Conservation (phyloP, 2,113 vertebrate genomes). For the Spea multiplicata region DNA sequence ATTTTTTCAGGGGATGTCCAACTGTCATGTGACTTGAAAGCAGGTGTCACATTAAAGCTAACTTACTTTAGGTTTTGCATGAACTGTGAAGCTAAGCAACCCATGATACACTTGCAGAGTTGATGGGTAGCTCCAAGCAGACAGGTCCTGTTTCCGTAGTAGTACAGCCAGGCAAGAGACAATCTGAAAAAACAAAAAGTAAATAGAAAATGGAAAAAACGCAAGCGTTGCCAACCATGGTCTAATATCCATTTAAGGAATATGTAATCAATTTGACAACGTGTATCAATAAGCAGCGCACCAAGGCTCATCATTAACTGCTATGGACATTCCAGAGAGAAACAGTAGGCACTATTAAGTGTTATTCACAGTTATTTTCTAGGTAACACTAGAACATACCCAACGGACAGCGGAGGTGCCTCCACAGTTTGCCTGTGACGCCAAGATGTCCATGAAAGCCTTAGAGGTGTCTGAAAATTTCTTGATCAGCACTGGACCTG, state of each 20-base stretch:
- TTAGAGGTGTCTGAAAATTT: constrained; percentile 92
- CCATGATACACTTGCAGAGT: constrained; percentile 90
- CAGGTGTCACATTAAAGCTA: no score
- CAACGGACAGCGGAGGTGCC: constrained; percentile 80
- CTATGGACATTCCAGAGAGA: no score
- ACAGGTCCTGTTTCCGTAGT: constrained; percentile 83
- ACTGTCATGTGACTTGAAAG: no score
- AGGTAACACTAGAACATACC: constrained; percentile 67
- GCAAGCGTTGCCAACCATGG: no score
- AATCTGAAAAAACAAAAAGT: constrained; percentile 62
- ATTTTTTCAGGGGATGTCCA: no score
- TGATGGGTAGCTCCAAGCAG: constrained; percentile 83
- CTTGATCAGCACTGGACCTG: constrained; percentile 82
- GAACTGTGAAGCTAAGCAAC: constrained; percentile 88
- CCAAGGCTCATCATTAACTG: no score
- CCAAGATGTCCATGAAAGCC: constrained; percentile 81
- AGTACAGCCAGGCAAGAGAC: constrained; percentile 84
- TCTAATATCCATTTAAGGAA: no score
- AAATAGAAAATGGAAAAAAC: not conserved
- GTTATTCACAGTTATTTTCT: no score
- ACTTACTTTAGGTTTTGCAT: constrained; percentile 89
- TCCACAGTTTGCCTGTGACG: constrained; percentile 73
- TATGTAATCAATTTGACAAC: no score
- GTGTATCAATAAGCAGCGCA: no score
- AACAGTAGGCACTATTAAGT: no score